phyloP scores from a whole-genome alignment of 2,888 invertebrate species.

The Andrena trimmerana region DNA sequence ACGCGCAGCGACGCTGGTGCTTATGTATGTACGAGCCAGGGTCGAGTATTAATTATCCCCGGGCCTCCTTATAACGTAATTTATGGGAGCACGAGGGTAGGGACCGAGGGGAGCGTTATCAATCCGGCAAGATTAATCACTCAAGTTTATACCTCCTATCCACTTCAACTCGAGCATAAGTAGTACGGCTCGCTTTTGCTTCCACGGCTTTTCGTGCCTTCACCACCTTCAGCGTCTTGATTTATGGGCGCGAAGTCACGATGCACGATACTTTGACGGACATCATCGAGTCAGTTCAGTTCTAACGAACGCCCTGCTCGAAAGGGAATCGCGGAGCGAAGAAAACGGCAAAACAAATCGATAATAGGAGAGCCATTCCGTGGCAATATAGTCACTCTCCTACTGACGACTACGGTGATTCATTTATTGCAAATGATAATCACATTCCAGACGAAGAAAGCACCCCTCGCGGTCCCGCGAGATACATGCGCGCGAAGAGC shows the following conservation, averaged over 20 bases:
- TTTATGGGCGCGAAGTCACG: slow-evolving; percentile 75
- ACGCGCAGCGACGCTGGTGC: slow-evolving; percentile 56
- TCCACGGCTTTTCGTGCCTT: slow-evolving; percentile 71
- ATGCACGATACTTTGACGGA: slow-evolving; percentile 59
- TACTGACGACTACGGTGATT: background rate
- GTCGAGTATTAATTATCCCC: slow-evolving; percentile 78
- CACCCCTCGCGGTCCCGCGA: background rate
- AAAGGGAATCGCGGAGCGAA: background rate
- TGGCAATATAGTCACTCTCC: too few species aligned
- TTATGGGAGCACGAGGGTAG: slow-evolving; percentile 78
- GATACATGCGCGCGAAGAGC: background rate
- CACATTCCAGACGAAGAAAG: background rate
- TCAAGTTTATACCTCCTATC: slow-evolving; percentile 80
- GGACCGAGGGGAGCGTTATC: slow-evolving; percentile 77
- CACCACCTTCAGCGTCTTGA: slow-evolving; percentile 78
- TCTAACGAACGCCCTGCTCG: slow-evolving; percentile 45
- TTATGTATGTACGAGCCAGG: slow-evolving; percentile 59
- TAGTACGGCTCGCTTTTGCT: slow-evolving; percentile 75
- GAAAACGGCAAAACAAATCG: background rate
- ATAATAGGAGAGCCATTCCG: background rate
- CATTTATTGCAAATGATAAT: background rate
- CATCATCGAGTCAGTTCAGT: slow-evolving; percentile 45
- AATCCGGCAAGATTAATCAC: slow-evolving; percentile 84
- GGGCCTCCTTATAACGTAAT: slow-evolving; percentile 81
- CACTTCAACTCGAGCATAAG: slow-evolving; percentile 77